Base-by-base conservation (phyloP, 2,888 invertebrate species). In the Diplazon laetatorius region DNA sequence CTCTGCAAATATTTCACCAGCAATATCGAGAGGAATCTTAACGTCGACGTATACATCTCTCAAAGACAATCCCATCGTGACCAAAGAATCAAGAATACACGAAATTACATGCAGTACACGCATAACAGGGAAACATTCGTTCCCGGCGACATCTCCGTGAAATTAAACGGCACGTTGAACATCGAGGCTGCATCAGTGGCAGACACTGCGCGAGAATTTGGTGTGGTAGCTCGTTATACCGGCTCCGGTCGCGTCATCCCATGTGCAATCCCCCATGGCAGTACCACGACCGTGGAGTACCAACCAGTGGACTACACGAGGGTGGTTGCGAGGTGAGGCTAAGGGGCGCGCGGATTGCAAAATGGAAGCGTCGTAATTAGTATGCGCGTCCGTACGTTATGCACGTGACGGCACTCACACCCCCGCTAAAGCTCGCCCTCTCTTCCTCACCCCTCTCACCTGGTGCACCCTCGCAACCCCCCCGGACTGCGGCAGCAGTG, bases 301-400 rank as follows among this genome's bases (percentile, higher is more conserved):
- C 46, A 16, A 8, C 25, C 16, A 18, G 48, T 50, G 50, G 22
- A 39, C 22, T 48, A 65, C 20, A 65, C 20, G 63, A 50, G 63
- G 12, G 48, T 5, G 37, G 14, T 16, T 46, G 46, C 37, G 78
- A 71, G 72, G 39, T 62, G 74, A 62, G 69, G 46, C 72, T 66
- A 68, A 71, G 80, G 74, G n/a, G n/a, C n/a, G 60, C 71, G 35
- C 25, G 76, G 44, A 78, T 80, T 66, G 60, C 82, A 87, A 89
- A 88, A 88, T 89, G 88, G 88, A 87, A 86, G 85, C 84, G 84
- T 79, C 84, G 88, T 90, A 90, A 90, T 90, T 90, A 90, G 89
- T 90, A 89, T 88, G 89, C 89, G 88, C 89, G 88, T 89, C 88
- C 88, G 87, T 82, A 87, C 87, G 87, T 87, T 87, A 87, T 85